Base-by-base conservation (phyloP, 1,140 invertebrate species). In the Neodiprion lecontei region DNA sequence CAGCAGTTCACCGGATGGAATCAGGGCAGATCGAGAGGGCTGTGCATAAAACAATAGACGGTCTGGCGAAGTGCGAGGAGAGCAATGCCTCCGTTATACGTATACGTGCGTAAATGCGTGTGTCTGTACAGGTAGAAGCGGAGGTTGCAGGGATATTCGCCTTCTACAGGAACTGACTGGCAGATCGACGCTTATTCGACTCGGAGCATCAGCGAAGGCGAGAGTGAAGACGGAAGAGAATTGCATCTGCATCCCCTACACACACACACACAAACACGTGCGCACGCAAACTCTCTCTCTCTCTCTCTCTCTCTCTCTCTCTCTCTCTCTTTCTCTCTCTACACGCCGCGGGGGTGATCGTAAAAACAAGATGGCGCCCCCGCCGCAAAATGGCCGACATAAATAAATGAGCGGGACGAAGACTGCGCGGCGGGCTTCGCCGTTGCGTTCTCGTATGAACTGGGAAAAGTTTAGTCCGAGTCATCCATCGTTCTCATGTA, bases 311-410 rank as follows among this genome's bases (percentile, higher is more conserved):
- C 28, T 40, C 0, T 40, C 28, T 40, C 5, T 40, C 28, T 40
- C 5, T 40, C 28, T 40, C 28, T 40, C 5, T 2, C 28, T 40
- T 5, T 40, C 28, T 40, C 53, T 61, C 53, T 61, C 53, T 61
- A 9, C 9, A 61, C 53, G 53, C 21, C 23, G 14, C 71, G 79
- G 79, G 82, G 81, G 61, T 78, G 75, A 77, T 82, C 77, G 77
- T 85, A 86, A 87, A 86, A 88, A 83, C 83, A 87, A 86, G 79
- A 87, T 88, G 84, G 85, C 81, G 76, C 71, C 65, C 70, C 76
- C 72, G 81, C 81, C 79, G 75, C 84, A 85, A 86, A 87, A 86
- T 86, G 83, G 85, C 81, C 77, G 79, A 69, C 75, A 79, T 85
- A 83, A 86, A 86, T 86, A 85, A 85, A 85, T 77, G 78, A 78